phyloP scores from a whole-genome alignment of 2,797 vertebrate species.

The Lagodon rhomboides region DNA sequence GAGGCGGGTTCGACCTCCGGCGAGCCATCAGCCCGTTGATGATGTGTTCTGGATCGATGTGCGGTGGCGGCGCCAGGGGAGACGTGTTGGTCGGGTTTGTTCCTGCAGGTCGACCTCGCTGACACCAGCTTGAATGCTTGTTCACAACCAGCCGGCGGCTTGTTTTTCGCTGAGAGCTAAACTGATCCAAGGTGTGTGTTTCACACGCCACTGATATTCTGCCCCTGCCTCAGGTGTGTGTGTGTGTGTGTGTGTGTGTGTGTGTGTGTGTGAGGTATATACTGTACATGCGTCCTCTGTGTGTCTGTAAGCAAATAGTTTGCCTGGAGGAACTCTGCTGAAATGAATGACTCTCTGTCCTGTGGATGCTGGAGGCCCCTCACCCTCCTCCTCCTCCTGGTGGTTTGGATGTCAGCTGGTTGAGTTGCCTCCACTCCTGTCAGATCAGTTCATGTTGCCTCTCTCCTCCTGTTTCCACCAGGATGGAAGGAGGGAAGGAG shows the following conservation, averaged over 20 bases:
- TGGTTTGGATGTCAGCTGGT: slow-evolving; percentile 11
- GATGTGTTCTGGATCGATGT: slow-evolving; percentile 34
- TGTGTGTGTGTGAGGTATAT: slow-evolving; percentile 4
- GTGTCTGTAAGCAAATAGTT: slow-evolving; percentile 43
- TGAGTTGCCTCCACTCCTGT: slow-evolving; percentile 3
- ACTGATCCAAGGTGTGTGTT: slow-evolving; percentile 59
- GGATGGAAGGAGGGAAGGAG: not conserved
- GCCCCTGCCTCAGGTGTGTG: slow-evolving; percentile 30
- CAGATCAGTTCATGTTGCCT: not conserved
- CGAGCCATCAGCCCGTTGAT: not conserved
- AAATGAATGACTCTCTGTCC: slow-evolving; percentile 55
- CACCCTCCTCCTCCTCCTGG: slow-evolving; percentile 11
- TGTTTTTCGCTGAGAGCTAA: slow-evolving; percentile 43
- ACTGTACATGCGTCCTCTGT: slow-evolving; percentile 12
- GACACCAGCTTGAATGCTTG: slow-evolving; percentile 33
- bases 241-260: slow-evolving; percentile 17
- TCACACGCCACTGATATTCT: slow-evolving; percentile 60
- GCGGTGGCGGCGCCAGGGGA: not conserved
- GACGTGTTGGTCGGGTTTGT: not conserved
- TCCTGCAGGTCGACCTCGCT: slow-evolving; percentile 45
- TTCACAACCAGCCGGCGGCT: slow-evolving; percentile 39
- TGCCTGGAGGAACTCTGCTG: slow-evolving; percentile 52
- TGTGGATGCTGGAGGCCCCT: slow-evolving; percentile 10
- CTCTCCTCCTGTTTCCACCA: not conserved
- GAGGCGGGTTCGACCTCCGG: slow-evolving; percentile 33